Evolutionary conservation across 1,140 invertebrate species (phyloP).

Genomic region (Lordiphosa clarofinis): DNA sequence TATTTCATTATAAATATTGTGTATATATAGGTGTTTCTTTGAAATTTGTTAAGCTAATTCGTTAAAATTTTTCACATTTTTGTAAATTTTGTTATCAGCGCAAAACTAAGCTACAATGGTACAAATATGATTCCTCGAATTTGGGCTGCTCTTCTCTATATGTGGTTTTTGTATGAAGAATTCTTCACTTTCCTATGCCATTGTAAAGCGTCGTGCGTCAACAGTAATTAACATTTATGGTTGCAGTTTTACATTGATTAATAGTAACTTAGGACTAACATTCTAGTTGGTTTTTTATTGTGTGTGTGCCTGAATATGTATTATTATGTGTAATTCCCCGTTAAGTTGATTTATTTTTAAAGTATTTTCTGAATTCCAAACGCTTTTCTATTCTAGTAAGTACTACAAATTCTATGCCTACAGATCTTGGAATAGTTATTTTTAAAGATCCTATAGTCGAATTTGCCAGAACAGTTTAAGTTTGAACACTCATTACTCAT

Average conservation of each 20-base stretch:
- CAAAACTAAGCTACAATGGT: slow-evolving; percentile 51
- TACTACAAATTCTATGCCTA: too few relatives aligned
- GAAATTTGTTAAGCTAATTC: slow-evolving; percentile 51
- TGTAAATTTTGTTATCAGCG: slow-evolving; percentile 56
- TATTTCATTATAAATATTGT: slow-evolving; percentile 22
- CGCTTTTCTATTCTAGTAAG: too few relatives aligned
- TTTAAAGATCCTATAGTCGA: too few relatives aligned
- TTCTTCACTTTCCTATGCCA: slow-evolving; percentile 29
- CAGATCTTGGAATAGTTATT: too few relatives aligned
- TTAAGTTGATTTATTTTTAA: slow-evolving; percentile 23
- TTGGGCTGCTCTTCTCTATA: slow-evolving; percentile 1
- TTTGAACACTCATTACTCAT: too few relatives aligned
- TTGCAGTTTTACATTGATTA: slow-evolving; percentile 3
- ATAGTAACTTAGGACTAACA: slow-evolving; percentile 47
- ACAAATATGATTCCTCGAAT: slow-evolving; percentile 23
- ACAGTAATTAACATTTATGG: slow-evolving; percentile 62
- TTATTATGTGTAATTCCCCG: slow-evolving; percentile 27
- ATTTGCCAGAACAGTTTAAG: too few relatives aligned
- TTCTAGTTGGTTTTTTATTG: slow-evolving; percentile 36
- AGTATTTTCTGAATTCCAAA: slow-evolving; percentile 17
- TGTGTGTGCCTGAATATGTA: slow-evolving; percentile 27
- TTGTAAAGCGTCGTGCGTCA: slow-evolving; percentile 65
- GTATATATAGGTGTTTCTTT: slow-evolving; percentile 37
- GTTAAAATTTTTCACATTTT: slow-evolving; percentile 23
- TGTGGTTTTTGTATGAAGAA: slow-evolving; percentile 30